Base-by-base conservation (phyloP, 2,113 vertebrate genomes). In the Neodontobutis hainanensis region DNA sequence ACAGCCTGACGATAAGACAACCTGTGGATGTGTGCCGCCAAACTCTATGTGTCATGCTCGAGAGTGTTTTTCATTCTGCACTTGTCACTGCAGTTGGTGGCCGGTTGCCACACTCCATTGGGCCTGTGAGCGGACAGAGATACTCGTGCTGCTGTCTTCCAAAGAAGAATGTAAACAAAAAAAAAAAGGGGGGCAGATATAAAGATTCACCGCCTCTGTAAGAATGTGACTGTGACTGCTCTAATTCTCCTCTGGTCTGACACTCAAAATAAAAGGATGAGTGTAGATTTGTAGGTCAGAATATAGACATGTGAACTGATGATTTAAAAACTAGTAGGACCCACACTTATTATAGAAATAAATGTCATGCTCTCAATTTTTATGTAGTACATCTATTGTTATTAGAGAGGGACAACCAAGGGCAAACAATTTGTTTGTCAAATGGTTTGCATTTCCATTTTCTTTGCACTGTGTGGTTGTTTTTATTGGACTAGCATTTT, bases 41-140 rank as follows among this genome's bases (percentile, higher is more conserved):
- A 85, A 83, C 77, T 86, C 73, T 66, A 73, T 87, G 83, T 89
- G 85, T 87, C 83, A 84, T 73, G 84, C 82, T 87, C 85, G 59
- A 67, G 65, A 86, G 81, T 91, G 83, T 83, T 85, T 91, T 89
- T 78, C 85, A 85, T 87, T 86, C 79, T 81, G 66, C 50, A 57
- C 77, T 80, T 87, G 85, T 86, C 87, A 65, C 66, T 62, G 71
- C 14, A 51, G 85, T 77, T 65, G 80, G 76, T 84, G 80, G 85
- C 80, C 70, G 12, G 69, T 75, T 78, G 83, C 73, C 47, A 75
- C 83, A 78, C 80, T 87, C 59, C 65, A 85, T 85, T 81, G 83
- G 78, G 68, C 87, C 70, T 76, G 63, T 72, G 77, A 78, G 81
- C 45, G 36, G 70, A 84, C 72, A 55, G 61, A 78, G 73, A 85